These are phyloP conservation scores for Cosmorhoe ocellata DNA, from an alignment of 2,888 invertebrate species.

Conservation along the genomic window DNA sequence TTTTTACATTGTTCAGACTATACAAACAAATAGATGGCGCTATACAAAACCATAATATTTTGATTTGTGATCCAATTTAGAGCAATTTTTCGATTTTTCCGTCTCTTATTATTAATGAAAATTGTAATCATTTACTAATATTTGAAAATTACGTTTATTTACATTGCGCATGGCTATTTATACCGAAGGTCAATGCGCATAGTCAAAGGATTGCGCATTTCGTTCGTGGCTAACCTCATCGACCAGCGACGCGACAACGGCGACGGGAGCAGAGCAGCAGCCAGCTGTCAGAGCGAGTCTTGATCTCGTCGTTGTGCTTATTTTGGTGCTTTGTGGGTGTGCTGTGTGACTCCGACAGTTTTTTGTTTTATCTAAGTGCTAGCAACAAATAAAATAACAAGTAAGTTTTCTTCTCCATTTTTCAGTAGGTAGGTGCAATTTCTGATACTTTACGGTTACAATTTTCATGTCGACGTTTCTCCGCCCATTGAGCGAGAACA, in stretches of 20 bases:
- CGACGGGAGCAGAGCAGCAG: constrained; percentile 40
- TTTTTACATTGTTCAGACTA: neutral
- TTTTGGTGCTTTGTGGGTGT: constrained; percentile 76
- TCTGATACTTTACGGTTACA: neutral
- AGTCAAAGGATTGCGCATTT: constrained; percentile 81
- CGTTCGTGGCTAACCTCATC: constrained; percentile 67
- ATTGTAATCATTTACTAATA: neutral
- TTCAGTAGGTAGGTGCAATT: too few relatives aligned
- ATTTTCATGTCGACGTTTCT: constrained; percentile 18
- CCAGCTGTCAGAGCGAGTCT: constrained; percentile 62
- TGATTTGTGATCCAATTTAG: too few relatives aligned
- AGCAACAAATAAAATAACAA: constrained; percentile 58
- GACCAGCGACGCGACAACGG: too few relatives aligned
- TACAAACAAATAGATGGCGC: constrained; percentile 40
- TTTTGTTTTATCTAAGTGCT: constrained; percentile 60
- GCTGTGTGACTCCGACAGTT: constrained; percentile 62
- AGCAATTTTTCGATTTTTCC: too few relatives aligned
- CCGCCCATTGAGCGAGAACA: constrained; percentile 12
- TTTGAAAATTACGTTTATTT: constrained; percentile 10
- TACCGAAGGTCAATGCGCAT: constrained; percentile 74
- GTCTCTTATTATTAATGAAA: neutral
- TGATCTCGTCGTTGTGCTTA: constrained; percentile 65
- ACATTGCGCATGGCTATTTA: constrained; percentile 71
- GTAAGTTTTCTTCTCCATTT: constrained; percentile 49
- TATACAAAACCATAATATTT: neutral